Evolutionary conservation across 2,888 invertebrate genomes (phyloP).

Genomic region (Sarcophaga subvicina): DNA sequence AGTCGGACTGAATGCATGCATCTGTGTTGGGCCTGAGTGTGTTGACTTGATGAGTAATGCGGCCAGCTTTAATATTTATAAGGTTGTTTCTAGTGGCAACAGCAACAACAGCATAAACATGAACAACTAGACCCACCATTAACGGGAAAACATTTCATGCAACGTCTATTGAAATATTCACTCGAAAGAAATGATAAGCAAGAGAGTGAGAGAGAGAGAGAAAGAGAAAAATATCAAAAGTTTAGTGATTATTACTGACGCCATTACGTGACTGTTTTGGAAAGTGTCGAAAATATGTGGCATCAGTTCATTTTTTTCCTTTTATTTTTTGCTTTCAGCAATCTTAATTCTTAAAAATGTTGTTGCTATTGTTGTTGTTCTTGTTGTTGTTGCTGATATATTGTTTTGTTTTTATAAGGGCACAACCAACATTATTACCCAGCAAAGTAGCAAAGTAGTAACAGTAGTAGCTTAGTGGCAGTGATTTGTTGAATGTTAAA

Average conservation of each 20-base stretch:
- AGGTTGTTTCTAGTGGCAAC: conserved; percentile 50
- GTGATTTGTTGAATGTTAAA: conserved; percentile 56
- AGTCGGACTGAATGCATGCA: conserved; percentile 28
- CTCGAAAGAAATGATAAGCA: background rate
- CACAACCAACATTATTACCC: conserved; percentile 59
- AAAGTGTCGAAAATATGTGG: conserved; percentile 80
- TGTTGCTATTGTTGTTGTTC: background rate
- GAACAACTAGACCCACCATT: conserved; percentile 51
- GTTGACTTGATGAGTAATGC: conserved; percentile 49
- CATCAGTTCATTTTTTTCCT: conserved; percentile 70
- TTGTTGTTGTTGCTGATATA: background rate
- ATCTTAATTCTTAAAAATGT: background rate
- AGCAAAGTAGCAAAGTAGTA: background rate
- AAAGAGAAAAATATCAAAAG: conserved; percentile 73
- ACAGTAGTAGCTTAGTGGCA: conserved; percentile 31
- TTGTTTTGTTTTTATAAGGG: conserved; percentile 49
- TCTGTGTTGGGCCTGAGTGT: background rate
- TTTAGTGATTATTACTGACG: conserved; percentile 82
- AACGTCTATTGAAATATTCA: conserved; percentile 6
- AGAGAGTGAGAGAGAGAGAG: background rate
- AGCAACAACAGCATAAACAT: conserved; percentile 49
- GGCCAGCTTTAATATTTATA: conserved; percentile 69
- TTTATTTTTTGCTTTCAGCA: conserved; percentile 10
- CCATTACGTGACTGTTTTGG: conserved; percentile 81
- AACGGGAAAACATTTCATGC: conserved; percentile 50